Evolutionary conservation across 35 echinoderm and acorn worm genomes (phyloP).

Genomic region (Acanthaster planci): DNA sequence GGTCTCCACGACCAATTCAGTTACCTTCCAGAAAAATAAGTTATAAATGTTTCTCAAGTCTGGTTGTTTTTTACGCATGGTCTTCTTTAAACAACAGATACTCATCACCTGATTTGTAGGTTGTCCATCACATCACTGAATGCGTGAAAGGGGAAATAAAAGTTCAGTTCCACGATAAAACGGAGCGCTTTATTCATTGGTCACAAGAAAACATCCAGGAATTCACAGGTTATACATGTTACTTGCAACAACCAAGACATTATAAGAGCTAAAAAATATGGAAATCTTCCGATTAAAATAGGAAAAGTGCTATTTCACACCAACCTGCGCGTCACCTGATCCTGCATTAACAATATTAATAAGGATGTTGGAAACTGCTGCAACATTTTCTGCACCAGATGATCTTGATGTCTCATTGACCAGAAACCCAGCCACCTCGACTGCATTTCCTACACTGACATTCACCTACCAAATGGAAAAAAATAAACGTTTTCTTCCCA

Average conservation of each 20-base stretch:
- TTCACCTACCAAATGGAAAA: neutral
- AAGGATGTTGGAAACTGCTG: neutral
- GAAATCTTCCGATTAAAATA: too few species aligned
- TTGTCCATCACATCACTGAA: neutral
- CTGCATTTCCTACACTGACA: neutral
- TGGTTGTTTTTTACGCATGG: too few species aligned
- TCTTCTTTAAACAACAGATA: neutral
- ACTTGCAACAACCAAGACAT: neutral
- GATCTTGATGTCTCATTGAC: neutral
- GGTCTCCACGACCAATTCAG: neutral
- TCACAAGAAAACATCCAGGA: neutral
- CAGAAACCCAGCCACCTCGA: constrained; percentile 1
- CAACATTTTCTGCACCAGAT: neutral
- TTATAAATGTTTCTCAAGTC: neutral
- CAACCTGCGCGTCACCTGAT: constrained; percentile 12
- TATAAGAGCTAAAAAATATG: too few species aligned
- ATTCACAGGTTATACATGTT: neutral
- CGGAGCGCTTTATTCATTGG: neutral
- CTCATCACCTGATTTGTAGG: neutral
- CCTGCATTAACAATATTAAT: constrained; percentile 16
- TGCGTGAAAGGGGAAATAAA: neutral
- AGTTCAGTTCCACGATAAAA: neutral
- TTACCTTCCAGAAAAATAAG: constrained; percentile 12
- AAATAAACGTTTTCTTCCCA: neutral
- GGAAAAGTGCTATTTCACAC: too few species aligned